Evolutionary conservation across 2,113 vertebrate species (phyloP).

Genomic region (Salvelinus fontinalis): DNA sequence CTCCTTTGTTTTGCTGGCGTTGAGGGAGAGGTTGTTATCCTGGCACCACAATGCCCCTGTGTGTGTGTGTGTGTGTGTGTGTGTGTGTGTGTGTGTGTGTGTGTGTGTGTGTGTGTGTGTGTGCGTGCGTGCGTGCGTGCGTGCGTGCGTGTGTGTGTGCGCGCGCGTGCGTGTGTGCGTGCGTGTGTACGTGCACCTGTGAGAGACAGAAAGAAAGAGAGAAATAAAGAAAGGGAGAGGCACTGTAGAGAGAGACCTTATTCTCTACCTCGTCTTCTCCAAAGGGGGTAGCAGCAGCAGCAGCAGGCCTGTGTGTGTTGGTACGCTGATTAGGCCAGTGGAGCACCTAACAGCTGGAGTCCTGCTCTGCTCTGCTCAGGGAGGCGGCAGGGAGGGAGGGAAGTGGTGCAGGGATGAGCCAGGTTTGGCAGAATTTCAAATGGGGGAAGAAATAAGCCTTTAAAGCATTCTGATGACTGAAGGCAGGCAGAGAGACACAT

Average conservation of each 20-base stretch:
- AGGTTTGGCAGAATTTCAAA: conserved; percentile 37
- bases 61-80: too few species aligned
- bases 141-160: too few species aligned
- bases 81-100: too few species aligned
- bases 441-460: conserved; percentile 20
- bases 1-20: too few species aligned
- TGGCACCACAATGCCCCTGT: too few species aligned
- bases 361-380: conserved; percentile 12
- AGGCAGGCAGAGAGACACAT: conserved; percentile 3
- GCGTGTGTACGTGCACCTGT: too few species aligned
- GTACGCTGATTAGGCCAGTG: conserved; percentile 33
- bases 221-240: not conserved
- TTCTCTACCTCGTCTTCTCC: not conserved
- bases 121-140: too few species aligned
- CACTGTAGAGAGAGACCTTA: not conserved
- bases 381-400: not conserved
- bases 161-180: too few species aligned
- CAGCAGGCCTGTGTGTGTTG: conserved; percentile 28
- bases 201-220: too few species aligned
- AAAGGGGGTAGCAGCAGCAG: not conserved
- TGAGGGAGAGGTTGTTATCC: too few species aligned
- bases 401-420: not conserved
- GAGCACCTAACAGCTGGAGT: conserved; percentile 37
- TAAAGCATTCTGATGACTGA: conserved; percentile 29
- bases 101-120: too few species aligned